These are phyloP conservation scores for Oostethus manadensis DNA, from an alignment of 2,113 vertebrate species.

Conservation along the genomic window DNA sequence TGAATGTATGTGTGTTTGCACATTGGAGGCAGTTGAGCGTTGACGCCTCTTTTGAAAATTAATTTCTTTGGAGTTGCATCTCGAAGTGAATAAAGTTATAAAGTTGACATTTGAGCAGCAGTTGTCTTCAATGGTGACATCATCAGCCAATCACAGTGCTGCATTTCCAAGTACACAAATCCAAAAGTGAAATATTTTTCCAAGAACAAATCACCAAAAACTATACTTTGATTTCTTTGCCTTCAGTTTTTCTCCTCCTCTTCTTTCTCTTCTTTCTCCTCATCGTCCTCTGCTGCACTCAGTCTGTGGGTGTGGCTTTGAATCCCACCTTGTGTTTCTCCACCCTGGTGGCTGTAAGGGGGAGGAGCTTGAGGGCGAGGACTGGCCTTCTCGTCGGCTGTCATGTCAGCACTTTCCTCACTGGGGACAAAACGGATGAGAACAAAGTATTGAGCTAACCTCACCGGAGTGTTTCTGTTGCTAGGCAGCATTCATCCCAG, in stretches of 20 bases:
- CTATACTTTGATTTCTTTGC: not conserved
- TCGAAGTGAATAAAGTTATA: not conserved
- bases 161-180: too few species aligned
- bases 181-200: too few species aligned
- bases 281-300: not conserved
- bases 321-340: not conserved
- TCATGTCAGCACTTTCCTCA: conserved; percentile 15
- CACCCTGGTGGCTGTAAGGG: not conserved
- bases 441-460: too few species aligned
- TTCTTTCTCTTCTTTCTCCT: not conserved
- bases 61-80: not conserved
- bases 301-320: conserved; percentile 30
- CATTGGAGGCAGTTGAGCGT: too few species aligned
- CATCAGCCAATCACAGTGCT: not conserved
- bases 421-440: conserved; percentile 9
- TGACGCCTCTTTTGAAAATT: too few species aligned
- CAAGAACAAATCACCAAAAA: too few species aligned
- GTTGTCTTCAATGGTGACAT: not conserved
- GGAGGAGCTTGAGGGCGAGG: not conserved
- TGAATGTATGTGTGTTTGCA: too few species aligned
- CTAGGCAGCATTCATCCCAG: not conserved
- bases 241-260: not conserved
- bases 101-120: too few species aligned
- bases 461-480: not conserved
- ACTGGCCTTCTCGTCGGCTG: too few species aligned